phyloP scores from a whole-genome alignment of 2,888 invertebrate genomes.

The Seira sanloemensis region DNA sequence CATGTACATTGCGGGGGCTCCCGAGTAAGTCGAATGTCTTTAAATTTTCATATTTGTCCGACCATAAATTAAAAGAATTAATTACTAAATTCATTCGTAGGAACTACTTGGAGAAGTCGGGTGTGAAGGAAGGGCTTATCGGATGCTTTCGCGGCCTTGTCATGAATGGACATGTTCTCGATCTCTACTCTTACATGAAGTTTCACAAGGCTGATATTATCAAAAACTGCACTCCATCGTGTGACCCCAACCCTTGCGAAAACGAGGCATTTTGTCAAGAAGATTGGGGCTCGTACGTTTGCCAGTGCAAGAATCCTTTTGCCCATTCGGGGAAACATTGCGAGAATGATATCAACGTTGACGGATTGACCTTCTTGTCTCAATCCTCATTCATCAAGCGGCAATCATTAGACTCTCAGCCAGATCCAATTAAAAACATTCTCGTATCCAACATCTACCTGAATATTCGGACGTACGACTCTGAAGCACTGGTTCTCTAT shows the following conservation, averaged over 20 bases:
- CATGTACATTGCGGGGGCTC: constrained; percentile 92
- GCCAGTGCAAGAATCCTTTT: constrained; percentile 94
- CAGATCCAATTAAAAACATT: constrained; percentile 84
- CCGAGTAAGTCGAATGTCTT: constrained; percentile 82
- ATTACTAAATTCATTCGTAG: constrained; percentile 76
- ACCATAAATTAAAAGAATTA: not conserved
- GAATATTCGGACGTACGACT: constrained; percentile 91
- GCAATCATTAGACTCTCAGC: constrained; percentile 82
- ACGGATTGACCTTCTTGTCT: constrained; percentile 91
- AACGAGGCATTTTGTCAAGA: constrained; percentile 87
- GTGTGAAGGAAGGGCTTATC: constrained; percentile 91
- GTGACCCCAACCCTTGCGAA: constrained; percentile 94
- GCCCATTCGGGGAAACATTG: constrained; percentile 93
- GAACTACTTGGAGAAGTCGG: constrained; percentile 87
- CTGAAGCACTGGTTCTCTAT: constrained; percentile 88
- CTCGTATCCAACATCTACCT: constrained; percentile 89
- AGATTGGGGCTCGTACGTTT: constrained; percentile 82
- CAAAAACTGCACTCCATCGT: constrained; percentile 94
- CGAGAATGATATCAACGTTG: constrained; percentile 93
- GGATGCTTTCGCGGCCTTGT: constrained; percentile 95
- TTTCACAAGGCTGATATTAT: constrained; percentile 94
- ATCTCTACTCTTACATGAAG: constrained; percentile 94
- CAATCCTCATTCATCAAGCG: constrained; percentile 87
- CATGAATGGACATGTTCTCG: constrained; percentile 92
- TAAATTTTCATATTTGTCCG: not conserved